Conservation (phyloP, 2,797 vertebrate species). For the Graptemys geographica region DNA sequence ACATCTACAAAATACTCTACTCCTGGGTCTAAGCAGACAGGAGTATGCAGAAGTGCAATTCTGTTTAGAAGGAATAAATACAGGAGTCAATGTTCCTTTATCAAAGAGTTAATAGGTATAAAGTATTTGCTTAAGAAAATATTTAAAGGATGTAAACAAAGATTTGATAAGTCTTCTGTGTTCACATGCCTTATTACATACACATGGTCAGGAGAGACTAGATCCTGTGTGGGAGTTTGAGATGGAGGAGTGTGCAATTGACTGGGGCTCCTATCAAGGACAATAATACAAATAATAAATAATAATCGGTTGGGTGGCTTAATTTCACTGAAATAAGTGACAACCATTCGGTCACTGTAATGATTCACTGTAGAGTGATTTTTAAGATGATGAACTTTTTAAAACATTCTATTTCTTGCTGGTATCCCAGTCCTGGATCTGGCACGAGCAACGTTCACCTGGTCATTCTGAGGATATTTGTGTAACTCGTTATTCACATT, state of each 20-base stretch:
- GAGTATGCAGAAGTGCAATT: slow-evolving; percentile 79
- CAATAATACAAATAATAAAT: background rate
- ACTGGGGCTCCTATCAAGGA: background rate
- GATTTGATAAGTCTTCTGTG: background rate
- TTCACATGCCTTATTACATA: background rate
- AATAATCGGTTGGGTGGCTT: background rate
- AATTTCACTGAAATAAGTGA: background rate
- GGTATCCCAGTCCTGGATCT: background rate
- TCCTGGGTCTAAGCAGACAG: slow-evolving; percentile 84
- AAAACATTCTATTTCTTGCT: background rate
- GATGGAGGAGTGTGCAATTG: background rate
- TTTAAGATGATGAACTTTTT: background rate
- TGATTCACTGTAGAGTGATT: background rate
- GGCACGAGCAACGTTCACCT: background rate
- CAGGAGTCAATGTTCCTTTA: background rate
- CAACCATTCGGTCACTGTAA: background rate
- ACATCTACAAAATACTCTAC: slow-evolving; percentile 85
- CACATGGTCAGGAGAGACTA: background rate
- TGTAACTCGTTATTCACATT: background rate
- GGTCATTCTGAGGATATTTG: background rate
- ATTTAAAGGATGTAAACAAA: background rate
- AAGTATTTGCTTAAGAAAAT: background rate
- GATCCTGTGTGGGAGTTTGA: background rate
- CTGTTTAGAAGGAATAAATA: slow-evolving; percentile 70
- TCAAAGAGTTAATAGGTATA: background rate